Evolutionary conservation across 2,888 invertebrate genomes (phyloP), one percentile per base, ranked within the genome.

Genomic region (Meganola albula): DNA sequence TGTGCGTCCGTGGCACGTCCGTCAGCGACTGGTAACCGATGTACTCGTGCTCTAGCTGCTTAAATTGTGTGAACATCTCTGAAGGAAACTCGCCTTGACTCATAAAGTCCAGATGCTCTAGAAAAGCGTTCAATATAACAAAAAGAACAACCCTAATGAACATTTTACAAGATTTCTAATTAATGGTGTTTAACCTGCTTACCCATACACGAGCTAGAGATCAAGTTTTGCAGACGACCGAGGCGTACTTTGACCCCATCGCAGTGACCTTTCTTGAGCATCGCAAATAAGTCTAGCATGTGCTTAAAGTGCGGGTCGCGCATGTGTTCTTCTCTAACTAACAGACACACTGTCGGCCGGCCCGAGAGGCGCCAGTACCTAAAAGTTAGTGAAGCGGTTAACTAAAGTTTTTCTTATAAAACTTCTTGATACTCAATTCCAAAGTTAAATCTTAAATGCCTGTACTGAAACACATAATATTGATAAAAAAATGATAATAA

Each of bases 191-290:
- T 10, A 6, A 7, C 9, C 10, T 29, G 31, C 58, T 61, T 30
- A 92, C 94, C 95, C 67, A 97, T 95, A 66, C 99, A 99, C 3
- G 98, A 97, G 54, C 98, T 97, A n/a, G 98, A 96, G 46, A 99
- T 94, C 32, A 99, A 88, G 84, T 99, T 99, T 89, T 99, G 96
- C 37, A 96, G 79, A 12, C 95, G 88, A 0, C 99, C 99, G 32
- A 98, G 93, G 44, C 98, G 90, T 26, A 99, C 97, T 85, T 98
- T 96, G 55, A 98, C 93, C 22, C 96, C 96, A 73, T 98, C 97
- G 66, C 98, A 97, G 69, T 95, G 93, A 1, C 99, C 99, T 70
- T 97, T 96, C 80, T 99, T 99, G 28, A 99, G 87, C 93, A 97
- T 96, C 4, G 99, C 97, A 63, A 99, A 90, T 34, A 99, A 86